These are phyloP conservation scores for Sinosuthora webbiana DNA, from an alignment of 2,113 vertebrate species.

Conservation along the genomic window DNA sequence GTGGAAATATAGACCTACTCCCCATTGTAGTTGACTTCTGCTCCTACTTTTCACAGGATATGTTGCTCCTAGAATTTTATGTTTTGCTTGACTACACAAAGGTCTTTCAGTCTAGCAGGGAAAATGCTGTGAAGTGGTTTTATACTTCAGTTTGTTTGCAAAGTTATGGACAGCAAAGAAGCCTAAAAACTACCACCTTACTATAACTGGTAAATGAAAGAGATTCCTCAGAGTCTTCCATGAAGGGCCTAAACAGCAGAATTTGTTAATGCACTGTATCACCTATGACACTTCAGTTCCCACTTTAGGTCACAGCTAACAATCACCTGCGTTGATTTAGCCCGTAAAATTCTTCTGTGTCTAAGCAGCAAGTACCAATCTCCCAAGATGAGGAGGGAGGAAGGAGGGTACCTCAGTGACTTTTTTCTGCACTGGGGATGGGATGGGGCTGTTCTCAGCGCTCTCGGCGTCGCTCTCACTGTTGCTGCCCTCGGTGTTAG, in stretches of 20 bases:
- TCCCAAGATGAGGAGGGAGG: background rate
- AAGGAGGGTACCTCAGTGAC: slow-evolving; percentile 83
- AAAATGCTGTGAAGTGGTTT: background rate
- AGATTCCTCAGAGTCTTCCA: background rate
- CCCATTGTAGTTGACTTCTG: background rate
- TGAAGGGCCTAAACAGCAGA: background rate
- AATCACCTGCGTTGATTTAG: background rate
- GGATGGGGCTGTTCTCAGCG: slow-evolving; percentile 88
- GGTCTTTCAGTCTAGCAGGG: background rate
- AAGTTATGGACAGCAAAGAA: background rate
- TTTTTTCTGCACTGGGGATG: slow-evolving; percentile 93
- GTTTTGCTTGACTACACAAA: background rate
- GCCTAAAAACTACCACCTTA: background rate
- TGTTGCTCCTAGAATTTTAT: background rate
- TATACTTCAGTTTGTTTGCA: background rate
- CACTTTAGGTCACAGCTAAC: background rate
- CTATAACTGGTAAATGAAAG: background rate
- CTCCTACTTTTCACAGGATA: background rate
- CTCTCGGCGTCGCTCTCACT: slow-evolving; percentile 94
- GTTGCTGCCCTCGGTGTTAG: slow-evolving; percentile 91
- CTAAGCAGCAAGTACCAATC: background rate
- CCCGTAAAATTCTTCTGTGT: background rate
- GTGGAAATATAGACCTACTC: background rate
- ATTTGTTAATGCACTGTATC: background rate
- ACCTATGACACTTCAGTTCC: background rate